Evolutionary conservation across 30 jellyfish, hydroid and myxozoan genomes (phyloP), one percentile per base, ranked within the genome.

Genomic region (Hydractinia symbiolongicarpus): DNA sequence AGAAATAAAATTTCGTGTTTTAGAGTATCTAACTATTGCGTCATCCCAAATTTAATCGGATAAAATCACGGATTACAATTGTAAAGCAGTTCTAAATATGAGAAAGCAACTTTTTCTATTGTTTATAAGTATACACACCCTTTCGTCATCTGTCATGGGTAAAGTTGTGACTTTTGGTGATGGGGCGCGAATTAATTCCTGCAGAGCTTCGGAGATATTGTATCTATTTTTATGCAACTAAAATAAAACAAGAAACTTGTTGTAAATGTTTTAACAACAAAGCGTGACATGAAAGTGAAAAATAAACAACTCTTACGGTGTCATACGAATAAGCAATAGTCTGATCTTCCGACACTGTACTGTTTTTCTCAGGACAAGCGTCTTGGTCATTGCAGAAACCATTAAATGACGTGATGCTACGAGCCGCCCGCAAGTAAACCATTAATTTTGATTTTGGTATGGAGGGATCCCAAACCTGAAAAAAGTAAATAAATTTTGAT

Each of bases 341-440:
- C 19, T 90, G 57, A 54, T 93, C 99, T 77, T 93, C 95, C 6
- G 99, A 87, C 10, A 89, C 55, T 21, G 62, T 78, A 78, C 77
- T 53, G 14, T 84, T 55, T 14, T 82, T 87, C 15, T 93, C 99
- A 10, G 96, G 92, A 9, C 96, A 84, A 14, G 94, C 95, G 4
- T 84, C 94, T 50, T 93, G 95, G 50, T 83, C 89, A 7, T 79
- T 93, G 13, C 88, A 66, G 55, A 78, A 93, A 5, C 96, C 99
- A 76, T 94, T 88, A 77, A 72, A 93, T 13, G 99, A 93, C 4
- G 96, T 83, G 52, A 93, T 93, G 71, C 99, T 93, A 87, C 99
- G 83, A 6, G 99, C 95, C 14, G 99, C 99, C n/a, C 99, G 85
- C 6, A 93, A 75, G 73, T 77, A 93, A 85, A 85, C 89, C 87